Percentiles rank a stretch among this genome's conserved stretches.
Evolutionary conservation across 2,888 invertebrate genomes (phyloP).

Genomic region (Allophyes oxyacanthae): DNA sequence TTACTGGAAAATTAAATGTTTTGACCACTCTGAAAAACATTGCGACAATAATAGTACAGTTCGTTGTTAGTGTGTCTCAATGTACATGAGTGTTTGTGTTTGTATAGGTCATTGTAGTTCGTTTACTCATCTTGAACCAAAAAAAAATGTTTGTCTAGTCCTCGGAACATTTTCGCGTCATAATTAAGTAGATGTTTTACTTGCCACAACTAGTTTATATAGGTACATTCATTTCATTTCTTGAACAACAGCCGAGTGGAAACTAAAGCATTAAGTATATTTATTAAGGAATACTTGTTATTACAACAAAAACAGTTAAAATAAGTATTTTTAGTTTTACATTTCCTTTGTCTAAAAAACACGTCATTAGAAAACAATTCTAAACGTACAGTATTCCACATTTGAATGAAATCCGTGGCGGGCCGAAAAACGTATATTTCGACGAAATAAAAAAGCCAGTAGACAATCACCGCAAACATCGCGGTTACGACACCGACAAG

Average conservation of each 20-base stretch:
- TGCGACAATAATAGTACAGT: constrained; percentile 23
- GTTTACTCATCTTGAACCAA: constrained; percentile 32
- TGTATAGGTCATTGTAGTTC: constrained; percentile 24
- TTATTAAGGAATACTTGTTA: too few relatives aligned
- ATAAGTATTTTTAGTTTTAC: too few relatives aligned
- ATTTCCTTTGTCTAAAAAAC: too few relatives aligned
- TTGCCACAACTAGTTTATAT: background rate
- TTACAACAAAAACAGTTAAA: too few relatives aligned
- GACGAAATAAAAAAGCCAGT: constrained; percentile 61
- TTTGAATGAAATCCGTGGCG: constrained; percentile 25
- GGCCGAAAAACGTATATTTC: constrained; percentile 53
- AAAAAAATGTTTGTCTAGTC: background rate
- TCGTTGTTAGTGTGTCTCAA: constrained; percentile 15
- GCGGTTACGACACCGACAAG: constrained; percentile 75
- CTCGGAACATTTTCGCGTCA: too few relatives aligned
- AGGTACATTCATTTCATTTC: too few relatives aligned
- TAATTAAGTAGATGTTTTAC: background rate
- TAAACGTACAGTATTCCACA: constrained; percentile 15
- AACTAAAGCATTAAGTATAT: too few relatives aligned
- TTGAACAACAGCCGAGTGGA: too few relatives aligned
- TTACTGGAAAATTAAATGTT: constrained; percentile 4
- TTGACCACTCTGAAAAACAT: constrained; percentile 22
- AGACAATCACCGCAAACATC: constrained; percentile 72
- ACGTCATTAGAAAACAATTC: too few relatives aligned
- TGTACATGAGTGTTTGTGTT: constrained; percentile 4